Conservation (phyloP, 1,140 invertebrate species). For the Hyposmocoma kahamanoa region DNA sequence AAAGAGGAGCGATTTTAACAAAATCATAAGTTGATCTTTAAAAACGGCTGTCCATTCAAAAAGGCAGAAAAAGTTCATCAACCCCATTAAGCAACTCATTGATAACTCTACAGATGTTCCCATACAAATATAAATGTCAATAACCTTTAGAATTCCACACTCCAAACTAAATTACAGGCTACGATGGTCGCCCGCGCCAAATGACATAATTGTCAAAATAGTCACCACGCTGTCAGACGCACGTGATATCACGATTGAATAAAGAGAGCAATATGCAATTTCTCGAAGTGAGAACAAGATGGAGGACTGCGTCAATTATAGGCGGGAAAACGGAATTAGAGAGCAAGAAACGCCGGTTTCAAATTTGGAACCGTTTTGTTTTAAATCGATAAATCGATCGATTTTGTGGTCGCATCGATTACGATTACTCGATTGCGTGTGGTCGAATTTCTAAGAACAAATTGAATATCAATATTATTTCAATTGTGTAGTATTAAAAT, state of each 20-base stretch:
- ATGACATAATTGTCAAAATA: constrained; percentile 73
- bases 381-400: constrained; percentile 68
- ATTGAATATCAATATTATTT: constrained; percentile 62
- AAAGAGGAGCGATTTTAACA: too few species aligned
- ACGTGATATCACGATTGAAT: constrained; percentile 54
- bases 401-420: constrained; percentile 46
- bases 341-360: constrained; percentile 51
- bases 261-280: constrained; percentile 27
- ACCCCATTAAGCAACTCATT: background rate
- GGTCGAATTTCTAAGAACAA: constrained; percentile 64
- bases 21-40: too few species aligned
- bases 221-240: constrained; percentile 60
- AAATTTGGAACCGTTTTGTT: constrained; percentile 68
- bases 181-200: constrained; percentile 64
- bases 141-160: constrained; percentile 58
- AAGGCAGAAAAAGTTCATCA: too few species aligned
- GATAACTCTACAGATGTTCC: constrained; percentile 41
- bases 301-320: constrained; percentile 67
- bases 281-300: constrained; percentile 21
- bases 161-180: constrained; percentile 63
- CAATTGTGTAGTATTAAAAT: constrained; percentile 53
- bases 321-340: constrained; percentile 70
- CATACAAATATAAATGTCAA: constrained; percentile 57
- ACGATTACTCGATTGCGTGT: constrained; percentile 59
- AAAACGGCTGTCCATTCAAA: too few species aligned